Base-by-base conservation (phyloP, 2,888 invertebrate species). In the Ashinkailepas kermadecensis region DNA sequence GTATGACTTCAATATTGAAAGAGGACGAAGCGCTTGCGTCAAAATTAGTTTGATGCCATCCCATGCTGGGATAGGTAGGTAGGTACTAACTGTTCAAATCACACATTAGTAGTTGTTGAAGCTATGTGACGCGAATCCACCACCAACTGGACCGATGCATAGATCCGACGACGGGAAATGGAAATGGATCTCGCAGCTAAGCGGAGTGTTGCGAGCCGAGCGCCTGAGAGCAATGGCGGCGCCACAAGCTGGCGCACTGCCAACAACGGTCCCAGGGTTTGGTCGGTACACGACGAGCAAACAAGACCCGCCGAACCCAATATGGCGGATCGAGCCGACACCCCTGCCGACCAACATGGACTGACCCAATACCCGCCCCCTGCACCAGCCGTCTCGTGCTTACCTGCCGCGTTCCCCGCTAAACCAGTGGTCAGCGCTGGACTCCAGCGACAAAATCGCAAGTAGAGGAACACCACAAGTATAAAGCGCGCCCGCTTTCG, bases 201-300 rank as follows among this genome's bases (percentile, higher is more conserved):
- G 39, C 39, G 39, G 2, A 39, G 39, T 39, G 39, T 39, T 39
- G 39, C 39, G 39, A 39, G 1, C 39, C 39, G 39, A 39, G 39
- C 39, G 39, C 39, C 39, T 39, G 39, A 39, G 39, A 39, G 39
- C 39, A 39, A 39, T 39, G 39, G 74, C 74, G 74, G 74, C 74
- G 74, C 74, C 74, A 74, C 74, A 11, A 7, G 74, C 74, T 74
- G 74, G 74, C 74, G 56, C 23, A 9, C 18, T 74, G 74, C 74
- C 74, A 74, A 21, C 56, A 18, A 18, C 54, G 10, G 74, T 11
- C 18, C 12, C 59, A 74, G 74, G 56, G 56, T 74, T 74, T 2
- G 18, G 54, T 56, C 74, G 74, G 54, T 21, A 56, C 54, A 21
- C 74, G 56, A 54, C 21, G 74, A 56, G 74, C 74, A 56, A 74